A percentile compares a stretch with the other conserved stretches of the same genome.
Evolutionary conservation across 2,888 invertebrate species (phyloP).

Genomic region (Plebejus melissa): DNA sequence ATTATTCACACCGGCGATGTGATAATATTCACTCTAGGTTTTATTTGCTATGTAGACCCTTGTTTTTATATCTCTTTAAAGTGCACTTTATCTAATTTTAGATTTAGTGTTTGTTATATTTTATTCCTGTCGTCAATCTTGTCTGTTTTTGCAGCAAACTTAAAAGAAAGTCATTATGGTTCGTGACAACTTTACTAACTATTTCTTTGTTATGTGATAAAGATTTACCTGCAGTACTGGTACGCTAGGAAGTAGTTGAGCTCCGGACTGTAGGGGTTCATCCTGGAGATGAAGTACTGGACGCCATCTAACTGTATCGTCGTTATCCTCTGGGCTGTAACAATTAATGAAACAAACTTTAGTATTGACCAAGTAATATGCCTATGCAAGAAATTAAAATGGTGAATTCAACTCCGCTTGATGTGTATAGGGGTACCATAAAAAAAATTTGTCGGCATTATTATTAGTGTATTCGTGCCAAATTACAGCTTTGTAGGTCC

Average conservation of each 20-base stretch:
- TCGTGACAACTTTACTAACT: neutral
- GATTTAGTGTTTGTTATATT: neutral
- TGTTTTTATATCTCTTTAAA: neutral
- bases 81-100: neutral
- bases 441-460: no score
- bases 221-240: conserved; percentile 85
- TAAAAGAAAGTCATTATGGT: neutral
- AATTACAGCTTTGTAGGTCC: no score
- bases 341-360: conserved; percentile 37
- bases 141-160: neutral
- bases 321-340: conserved; percentile 90
- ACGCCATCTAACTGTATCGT: conserved; percentile 92
- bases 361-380: neutral
- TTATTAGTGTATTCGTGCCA: no score
- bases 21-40: neutral
- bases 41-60: neutral
- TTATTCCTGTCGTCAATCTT: neutral
- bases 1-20: neutral
- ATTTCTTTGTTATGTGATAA: neutral
- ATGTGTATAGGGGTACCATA: no score
- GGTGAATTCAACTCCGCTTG: no score
- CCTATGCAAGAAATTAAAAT: neutral
- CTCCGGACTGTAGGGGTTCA: conserved; percentile 92
- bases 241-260: conserved; percentile 92
- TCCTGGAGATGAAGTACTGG: conserved; percentile 91